Evolutionary conservation across 2,113 vertebrate genomes (phyloP), one percentile per base, ranked within the genome.

Genomic region (Corythoichthys intestinalis): DNA sequence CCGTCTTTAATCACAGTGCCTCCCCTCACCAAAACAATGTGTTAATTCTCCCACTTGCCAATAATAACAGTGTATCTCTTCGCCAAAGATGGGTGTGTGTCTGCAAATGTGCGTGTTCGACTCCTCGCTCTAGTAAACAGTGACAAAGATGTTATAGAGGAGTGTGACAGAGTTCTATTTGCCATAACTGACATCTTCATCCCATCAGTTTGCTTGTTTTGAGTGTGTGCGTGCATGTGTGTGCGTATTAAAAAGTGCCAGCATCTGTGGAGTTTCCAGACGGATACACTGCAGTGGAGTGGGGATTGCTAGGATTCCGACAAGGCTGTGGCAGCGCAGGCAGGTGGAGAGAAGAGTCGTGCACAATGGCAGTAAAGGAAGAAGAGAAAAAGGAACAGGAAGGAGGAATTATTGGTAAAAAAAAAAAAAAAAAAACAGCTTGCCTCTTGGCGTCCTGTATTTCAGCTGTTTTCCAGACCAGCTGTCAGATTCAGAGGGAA

Each of bases 101-200:
- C 67, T 50, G 38, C 54, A 41, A 49, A 34, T 58, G 79, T 75
- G 69, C 74, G 72, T 74, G 59, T 74, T 50, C 6, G 56, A 76
- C 60, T 85, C 77, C 80, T 67, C 67, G 73, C 72, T 90, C 84
- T 78, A 76, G 84, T 88, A 88, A 88, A 83, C 87, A 88, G 73
- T 77, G 86, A 91, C 87, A 89, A 83, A 91, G 89, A 89, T 83
- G 81, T 91, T 87, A 73, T 66, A 63, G 44, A 83, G 62, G 44
- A 85, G 78, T 86, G 86, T 89, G 86, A 88, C 89, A 87, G 87
- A 87, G 87, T 83, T 88, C 74, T 85, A 88, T 91, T 91, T 89
- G 87, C 88, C 89, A 90, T 88, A 90, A 90, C 87, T 86, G 86
- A 92, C 86, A 85, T 92, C 91, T 92, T 92, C 85, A 92, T 92